Evolutionary conservation across 2,797 vertebrate species (phyloP), one percentile per base, ranked within the genome.

Genomic region (Mastacembelus armatus): DNA sequence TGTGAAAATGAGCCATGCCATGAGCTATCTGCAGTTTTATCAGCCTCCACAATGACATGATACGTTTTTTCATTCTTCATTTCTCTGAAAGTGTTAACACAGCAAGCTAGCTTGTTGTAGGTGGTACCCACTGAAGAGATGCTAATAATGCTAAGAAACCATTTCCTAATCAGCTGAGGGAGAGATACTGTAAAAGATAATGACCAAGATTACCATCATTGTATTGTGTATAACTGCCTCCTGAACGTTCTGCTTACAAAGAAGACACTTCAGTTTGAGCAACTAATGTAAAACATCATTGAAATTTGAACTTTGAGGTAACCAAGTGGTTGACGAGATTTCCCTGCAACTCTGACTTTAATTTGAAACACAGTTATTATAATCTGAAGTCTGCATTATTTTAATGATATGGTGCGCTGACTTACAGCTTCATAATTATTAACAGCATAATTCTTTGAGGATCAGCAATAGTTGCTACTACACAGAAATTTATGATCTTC

Each of bases 1-100:
- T 81, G 63, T 85, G 68, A 84, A 85, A 85, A 86, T 71, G 69
- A 81, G 66, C 30, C 38, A 43, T 44, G 26, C 40, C 35, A 35
- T 59, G 39, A 27, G 52, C 50, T 78, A 62, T 42, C 43, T 81
- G 44, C 44, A 29, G 9, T 59, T 78, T 38, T 52, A 52, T 49
- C n/a, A 10, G 45, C 14, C 19, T 33, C 45, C 26, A 44, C 58
- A 22, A n/a, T n/a, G n/a, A n/a, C n/a, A n/a, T 27, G 22, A 12
- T 10, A 49, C 27, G 11, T 44, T 39, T 49, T n/a, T 35, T 42
- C 26, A 16, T 21, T 63, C 38, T 15, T 60, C 24, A 36, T 15
- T 26, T 18, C 5, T 40, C n/a, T 14, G 6, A 4, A 47, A 32
- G 67, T 40, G 39, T 59, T 57, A 21, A 30, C 55, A n/a, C n/a